Evolutionary conservation across 2,113 vertebrate species (phyloP), one percentile per base, ranked within the genome.

Genomic region (Larimichthys polyactis): DNA sequence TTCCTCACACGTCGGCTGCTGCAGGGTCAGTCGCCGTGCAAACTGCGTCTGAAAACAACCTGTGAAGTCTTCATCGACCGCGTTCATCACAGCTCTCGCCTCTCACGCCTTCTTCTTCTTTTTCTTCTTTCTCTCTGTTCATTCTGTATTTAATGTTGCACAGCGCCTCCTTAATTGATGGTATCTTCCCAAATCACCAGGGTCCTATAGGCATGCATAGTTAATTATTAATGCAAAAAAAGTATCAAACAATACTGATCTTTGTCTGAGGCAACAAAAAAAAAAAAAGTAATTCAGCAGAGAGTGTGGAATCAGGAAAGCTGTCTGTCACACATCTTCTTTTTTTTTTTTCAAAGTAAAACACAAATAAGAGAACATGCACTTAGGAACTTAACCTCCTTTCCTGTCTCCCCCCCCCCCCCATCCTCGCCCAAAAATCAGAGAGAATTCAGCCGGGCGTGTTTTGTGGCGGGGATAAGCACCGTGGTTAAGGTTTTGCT

Each of bases 401-500:
- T 88, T 66, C 75, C 68, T 32, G 62, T 32, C 67, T 73, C 75
- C 64, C 79, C 32, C 27, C 3, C n/a, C 27, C 27, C 67, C 32
- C 55, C 12, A 17, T 22, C 74, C 64, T 55, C 63, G 17, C 79
- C 75, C 68, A 48, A 67, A 87, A 88, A 92, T 94, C 84, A 87
- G 84, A 84, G 79, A 72, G 83, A 79, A 89, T 92, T 83, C 90
- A 88, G 78, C 17, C 67, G 79, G 66, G 66, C 32, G 58, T 68
- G 20, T 86, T 90, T 81, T 71, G 78, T 8, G 62, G 44, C 16
- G 72, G 79, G 75, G 82, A 93, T 90, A 84, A 92, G 86, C 87
- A 76, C 82, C 68, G 80, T 80, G 87, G 79, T 88, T 90, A 86
- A 92, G 90, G 85, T 93, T 92, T 88, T 85, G 84, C 87, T 91